These are phyloP conservation scores for Campylomormyrus tamandua DNA, from an alignment of 2,113 vertebrate genomes.

Conservation along the genomic window DNA sequence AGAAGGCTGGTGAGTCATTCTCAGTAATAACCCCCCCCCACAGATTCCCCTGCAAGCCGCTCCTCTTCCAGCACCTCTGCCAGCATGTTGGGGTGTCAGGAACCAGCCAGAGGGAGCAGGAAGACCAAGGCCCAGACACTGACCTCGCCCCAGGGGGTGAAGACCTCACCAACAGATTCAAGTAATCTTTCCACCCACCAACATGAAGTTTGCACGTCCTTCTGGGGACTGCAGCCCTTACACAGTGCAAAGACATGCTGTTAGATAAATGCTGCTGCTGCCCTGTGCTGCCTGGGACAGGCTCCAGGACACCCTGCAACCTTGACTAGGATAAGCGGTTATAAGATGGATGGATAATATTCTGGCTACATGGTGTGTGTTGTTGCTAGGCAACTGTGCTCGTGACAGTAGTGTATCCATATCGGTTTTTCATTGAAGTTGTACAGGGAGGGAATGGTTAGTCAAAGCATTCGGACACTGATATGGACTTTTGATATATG, in stretches of 20 bases:
- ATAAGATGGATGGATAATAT: neutral
- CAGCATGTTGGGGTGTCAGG: neutral
- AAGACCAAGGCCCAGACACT: neutral
- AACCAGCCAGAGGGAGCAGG: neutral
- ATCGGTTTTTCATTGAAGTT: neutral
- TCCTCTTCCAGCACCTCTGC: neutral
- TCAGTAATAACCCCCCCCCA: neutral
- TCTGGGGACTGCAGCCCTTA: neutral
- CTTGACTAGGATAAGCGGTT: neutral
- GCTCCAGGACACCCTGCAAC: neutral
- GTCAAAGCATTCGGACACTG: neutral
- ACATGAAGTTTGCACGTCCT: neutral
- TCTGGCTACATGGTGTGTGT: neutral
- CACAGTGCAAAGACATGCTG: neutral
- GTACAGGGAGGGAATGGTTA: neutral
- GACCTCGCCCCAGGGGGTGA: constrained; percentile 37
- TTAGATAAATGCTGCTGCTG: neutral
- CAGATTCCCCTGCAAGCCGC: neutral
- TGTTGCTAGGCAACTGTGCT: neutral
- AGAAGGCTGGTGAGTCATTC: neutral
- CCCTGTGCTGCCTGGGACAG: neutral
- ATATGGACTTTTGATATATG: neutral
- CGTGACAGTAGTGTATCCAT: neutral
- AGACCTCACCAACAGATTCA: neutral
- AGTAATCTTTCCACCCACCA: neutral